Percentiles rank a stretch among this genome's conserved stretches.
phyloP scores from a whole-genome alignment of 2,888 invertebrate genomes.

The Molanna angustata region DNA sequence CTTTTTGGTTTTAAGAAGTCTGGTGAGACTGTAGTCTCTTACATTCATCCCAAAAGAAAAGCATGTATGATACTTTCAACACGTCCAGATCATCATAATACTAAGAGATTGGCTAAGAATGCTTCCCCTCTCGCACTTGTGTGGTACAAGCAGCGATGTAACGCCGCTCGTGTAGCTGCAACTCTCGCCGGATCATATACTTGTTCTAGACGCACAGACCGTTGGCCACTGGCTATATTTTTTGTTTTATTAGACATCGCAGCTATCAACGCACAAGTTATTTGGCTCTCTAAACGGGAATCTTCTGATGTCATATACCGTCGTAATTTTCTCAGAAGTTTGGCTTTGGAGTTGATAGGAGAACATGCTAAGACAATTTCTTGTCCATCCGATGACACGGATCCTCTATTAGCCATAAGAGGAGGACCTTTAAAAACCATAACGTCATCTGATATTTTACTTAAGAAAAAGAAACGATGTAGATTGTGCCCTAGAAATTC shows the following conservation, averaged over 20 bases:
- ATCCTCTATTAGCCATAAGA: conserved; percentile 24
- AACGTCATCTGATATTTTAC: conserved; percentile 16
- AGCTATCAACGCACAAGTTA: conserved; percentile 48
- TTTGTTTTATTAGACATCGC: conserved; percentile 49
- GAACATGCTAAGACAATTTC: conserved; percentile 24
- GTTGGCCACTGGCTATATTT: conserved; percentile 48
- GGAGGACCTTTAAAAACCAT: conserved; percentile 23
- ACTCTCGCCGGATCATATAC: conserved; percentile 51
- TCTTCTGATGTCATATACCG: conserved; percentile 34
- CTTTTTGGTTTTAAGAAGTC: conserved; percentile 45
- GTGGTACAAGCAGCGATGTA: conserved; percentile 45
- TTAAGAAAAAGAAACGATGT: conserved; percentile 21
- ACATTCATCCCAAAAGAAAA: conserved; percentile 41
- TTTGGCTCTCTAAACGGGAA: conserved; percentile 42
- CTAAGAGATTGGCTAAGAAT: conserved; percentile 39
- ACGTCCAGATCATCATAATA: conserved; percentile 44
- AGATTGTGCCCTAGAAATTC: conserved; percentile 37
- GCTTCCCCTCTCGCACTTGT: conserved; percentile 40
- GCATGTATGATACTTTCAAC: conserved; percentile 45
- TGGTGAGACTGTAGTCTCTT: conserved; percentile 43
- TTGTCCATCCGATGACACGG: conserved; percentile 8
- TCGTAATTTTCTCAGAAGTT: conserved; percentile 43
- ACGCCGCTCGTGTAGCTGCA: conserved; percentile 46
- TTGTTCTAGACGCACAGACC: conserved; percentile 47
- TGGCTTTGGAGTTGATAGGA: conserved; percentile 43